Conservation (phyloP, 2,797 vertebrate species). For the Argya squamiceps region DNA sequence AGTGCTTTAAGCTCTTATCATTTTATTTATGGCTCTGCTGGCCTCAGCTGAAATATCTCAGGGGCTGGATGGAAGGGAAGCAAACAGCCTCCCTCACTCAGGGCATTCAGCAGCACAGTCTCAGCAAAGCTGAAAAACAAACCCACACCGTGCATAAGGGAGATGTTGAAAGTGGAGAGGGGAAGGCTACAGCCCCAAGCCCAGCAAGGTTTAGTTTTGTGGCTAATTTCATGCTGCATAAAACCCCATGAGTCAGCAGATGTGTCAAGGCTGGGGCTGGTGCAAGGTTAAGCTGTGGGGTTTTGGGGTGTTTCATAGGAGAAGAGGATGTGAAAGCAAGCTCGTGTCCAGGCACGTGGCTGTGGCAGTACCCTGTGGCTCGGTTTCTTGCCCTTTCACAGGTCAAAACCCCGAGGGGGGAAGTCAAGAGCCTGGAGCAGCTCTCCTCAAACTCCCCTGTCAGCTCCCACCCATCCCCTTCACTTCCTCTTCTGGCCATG, state of each 20-base stretch:
- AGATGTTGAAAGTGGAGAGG: not conserved
- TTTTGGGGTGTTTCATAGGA: not conserved
- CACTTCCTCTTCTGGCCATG: not conserved
- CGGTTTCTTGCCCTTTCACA: not conserved
- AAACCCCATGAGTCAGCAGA: not conserved
- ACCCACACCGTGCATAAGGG: not conserved
- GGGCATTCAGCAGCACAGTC: accelerated
- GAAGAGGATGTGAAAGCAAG: slow-evolving; percentile 24
- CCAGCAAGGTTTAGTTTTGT: not conserved
- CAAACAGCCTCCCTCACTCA: not conserved
- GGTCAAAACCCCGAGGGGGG: not conserved
- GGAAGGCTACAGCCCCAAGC: not conserved
- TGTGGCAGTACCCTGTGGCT: not conserved
- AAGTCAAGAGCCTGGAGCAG: not conserved
- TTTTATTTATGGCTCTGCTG: slow-evolving; percentile 18
- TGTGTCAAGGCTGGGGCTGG: not conserved
- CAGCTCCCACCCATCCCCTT: not conserved
- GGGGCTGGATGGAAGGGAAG: not conserved
- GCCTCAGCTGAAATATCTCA: not conserved
- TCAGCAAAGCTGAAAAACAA: not conserved
- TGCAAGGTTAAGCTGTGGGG: not conserved
- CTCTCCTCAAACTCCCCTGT: not conserved
- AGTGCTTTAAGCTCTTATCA: not conserved
- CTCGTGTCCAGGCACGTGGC: not conserved
- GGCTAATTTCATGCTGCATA: not conserved